phyloP scores from a whole-genome alignment of 2,797 vertebrate species.

The Poecilia velifera region DNA sequence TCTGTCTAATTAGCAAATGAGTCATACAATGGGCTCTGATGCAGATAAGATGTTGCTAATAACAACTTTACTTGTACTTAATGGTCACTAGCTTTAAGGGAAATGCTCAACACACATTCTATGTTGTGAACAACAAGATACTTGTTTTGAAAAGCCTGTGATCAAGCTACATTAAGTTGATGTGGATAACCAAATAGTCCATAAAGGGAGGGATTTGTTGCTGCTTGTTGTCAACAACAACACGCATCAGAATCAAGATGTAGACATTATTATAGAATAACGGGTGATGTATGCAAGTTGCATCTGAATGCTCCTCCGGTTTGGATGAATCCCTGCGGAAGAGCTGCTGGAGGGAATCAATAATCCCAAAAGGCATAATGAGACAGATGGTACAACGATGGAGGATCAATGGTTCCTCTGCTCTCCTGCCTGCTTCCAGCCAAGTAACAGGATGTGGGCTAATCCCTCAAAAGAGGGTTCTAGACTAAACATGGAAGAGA shows the following conservation, averaged over 20 bases:
- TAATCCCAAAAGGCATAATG: slow-evolving; percentile 76
- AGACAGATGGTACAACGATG: slow-evolving; percentile 80
- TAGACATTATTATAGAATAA: neutral
- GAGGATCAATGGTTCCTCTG: slow-evolving; percentile 69
- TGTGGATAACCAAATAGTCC: neutral
- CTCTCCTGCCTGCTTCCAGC: slow-evolving; percentile 42
- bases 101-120: neutral
- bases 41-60: neutral
- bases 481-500: slow-evolving; percentile 68
- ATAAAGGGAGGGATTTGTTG: neutral
- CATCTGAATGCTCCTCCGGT: slow-evolving; percentile 54
- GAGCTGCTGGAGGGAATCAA: slow-evolving; percentile 73
- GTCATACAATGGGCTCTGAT: neutral
- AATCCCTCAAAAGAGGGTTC: slow-evolving; percentile 75
- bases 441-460: slow-evolving; percentile 71
- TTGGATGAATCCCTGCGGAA: slow-evolving; percentile 63
- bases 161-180: neutral
- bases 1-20: neutral
- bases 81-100: neutral
- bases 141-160: neutral
- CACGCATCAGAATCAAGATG: neutral
- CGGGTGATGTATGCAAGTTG: neutral
- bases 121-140: neutral
- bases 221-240: neutral
- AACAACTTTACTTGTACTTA: neutral